Base-by-base conservation (phyloP, 2,797 vertebrate genomes). In the Remorina albescens region DNA sequence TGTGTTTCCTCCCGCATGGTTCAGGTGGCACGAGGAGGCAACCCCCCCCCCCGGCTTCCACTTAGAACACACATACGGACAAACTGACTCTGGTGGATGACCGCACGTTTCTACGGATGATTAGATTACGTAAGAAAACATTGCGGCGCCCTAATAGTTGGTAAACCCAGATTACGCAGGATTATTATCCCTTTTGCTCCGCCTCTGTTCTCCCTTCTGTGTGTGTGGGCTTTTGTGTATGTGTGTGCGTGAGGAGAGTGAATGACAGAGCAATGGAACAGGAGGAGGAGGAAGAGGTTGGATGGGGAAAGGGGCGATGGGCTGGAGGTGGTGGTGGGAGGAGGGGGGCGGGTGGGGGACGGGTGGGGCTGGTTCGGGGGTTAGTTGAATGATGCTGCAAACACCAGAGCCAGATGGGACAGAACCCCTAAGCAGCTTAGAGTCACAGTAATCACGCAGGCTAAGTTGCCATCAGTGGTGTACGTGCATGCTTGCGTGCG, bases 361-460 rank as follows among this genome's bases (percentile, higher is more conserved):
- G 58, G 15, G 44, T 5, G 58, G 6, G 25, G 39, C n/a, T n/a
- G n/a, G n/a, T n/a, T n/a, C n/a, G 49, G 28, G 16, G 65, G 68
- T 61, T 32, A 34, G 44, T 41, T 78, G 87, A 89, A 88, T 91
- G 91, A 92, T 88, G 90, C 84, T 44, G 86, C 92, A 92, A 94
- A 94, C 94, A 93, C 90, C 88, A 90, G 75, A 94, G 93, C 93
- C 95, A 95, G 95, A 95, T 95, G 94, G 94, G 94, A 89, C 87
- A 85, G 86, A 89, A 90, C 87, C 84, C 69, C 92, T 95, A 95
- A 95, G 94, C 93, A 90, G 93, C 93, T 95, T 95, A 95, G 92
- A 92, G 84, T 94, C 90, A 86, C 91, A 94, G 93, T 93, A 94
- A 95, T 95, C 92, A 94, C 71, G 93, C 83, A 81, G 89, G 88